Conservation (phyloP, 2,113 vertebrate genomes). For the Xenopus borealis region DNA sequence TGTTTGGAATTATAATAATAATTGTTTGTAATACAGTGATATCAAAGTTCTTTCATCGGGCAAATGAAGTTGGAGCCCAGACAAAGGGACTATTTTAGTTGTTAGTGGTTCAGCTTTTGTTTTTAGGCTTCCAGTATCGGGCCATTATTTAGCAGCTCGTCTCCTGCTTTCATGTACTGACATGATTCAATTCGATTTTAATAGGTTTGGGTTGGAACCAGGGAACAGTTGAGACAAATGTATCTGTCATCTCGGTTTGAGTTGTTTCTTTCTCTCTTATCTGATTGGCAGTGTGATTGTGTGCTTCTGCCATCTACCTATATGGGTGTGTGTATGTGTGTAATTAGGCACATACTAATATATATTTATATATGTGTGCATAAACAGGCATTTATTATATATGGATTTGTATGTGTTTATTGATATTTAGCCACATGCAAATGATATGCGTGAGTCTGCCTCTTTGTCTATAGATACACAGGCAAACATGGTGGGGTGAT, state of each 20-base stretch:
- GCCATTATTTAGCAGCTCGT: conserved; percentile 64
- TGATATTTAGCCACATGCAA: too few relatives aligned
- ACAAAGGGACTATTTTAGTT: conserved; percentile 30
- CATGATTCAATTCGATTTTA: conserved; percentile 68
- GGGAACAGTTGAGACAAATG: conserved; percentile 50
- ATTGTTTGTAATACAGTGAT: conserved; percentile 80
- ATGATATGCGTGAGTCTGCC: too few relatives aligned
- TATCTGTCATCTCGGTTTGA: conserved; percentile 61
- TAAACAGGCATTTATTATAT: neutral
- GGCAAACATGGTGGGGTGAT: too few relatives aligned
- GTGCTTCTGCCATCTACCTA: too few relatives aligned
- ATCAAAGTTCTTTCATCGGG: conserved; percentile 80
- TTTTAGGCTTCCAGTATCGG: conserved; percentile 35
- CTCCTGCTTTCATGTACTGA: conserved; percentile 69
- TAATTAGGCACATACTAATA: neutral
- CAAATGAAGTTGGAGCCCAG: conserved; percentile 62
- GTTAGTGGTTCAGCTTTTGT: conserved; percentile 32
- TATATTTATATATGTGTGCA: neutral
- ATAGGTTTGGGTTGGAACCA: conserved; percentile 58
- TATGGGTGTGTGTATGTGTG: too few relatives aligned
- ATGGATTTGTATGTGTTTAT: too few relatives aligned
- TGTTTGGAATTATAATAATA: conserved; percentile 85
- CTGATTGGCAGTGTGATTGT: neutral
- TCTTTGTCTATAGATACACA: too few relatives aligned
- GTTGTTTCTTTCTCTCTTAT: conserved; percentile 38